A percentile compares a stretch with the other conserved stretches of the same genome.
Evolutionary conservation across 2,888 invertebrate genomes (phyloP).

Genomic region (Clostera curtula): DNA sequence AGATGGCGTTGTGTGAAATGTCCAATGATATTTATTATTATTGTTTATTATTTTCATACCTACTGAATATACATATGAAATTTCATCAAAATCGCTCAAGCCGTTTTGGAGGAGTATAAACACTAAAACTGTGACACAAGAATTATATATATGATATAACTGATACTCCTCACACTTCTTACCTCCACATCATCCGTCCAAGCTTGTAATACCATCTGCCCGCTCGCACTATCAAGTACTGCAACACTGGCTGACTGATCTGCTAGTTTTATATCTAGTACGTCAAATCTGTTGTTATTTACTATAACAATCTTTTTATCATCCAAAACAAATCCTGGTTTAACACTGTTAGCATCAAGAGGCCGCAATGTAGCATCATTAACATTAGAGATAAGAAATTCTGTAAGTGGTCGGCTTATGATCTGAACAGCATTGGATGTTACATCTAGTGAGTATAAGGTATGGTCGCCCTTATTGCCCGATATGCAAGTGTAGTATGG

Average conservation of each 20-base stretch:
- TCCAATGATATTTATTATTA: too few species aligned
- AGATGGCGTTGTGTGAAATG: too few species aligned
- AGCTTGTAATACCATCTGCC: constrained; percentile 45
- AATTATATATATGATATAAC: too few species aligned
- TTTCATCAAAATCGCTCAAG: too few species aligned
- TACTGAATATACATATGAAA: too few species aligned
- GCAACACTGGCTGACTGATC: constrained; percentile 45
- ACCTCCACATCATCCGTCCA: constrained; percentile 52
- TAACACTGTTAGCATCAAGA: constrained; percentile 40
- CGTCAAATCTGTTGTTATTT: constrained; percentile 42
- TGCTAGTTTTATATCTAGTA: constrained; percentile 30
- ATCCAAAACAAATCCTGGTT: constrained; percentile 55
- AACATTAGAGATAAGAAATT: constrained; percentile 28
- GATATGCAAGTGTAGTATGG: constrained; percentile 80
- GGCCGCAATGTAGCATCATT: constrained; percentile 33
- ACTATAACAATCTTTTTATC: constrained; percentile 52
- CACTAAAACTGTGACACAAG: too few species aligned
- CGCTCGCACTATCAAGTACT: constrained; percentile 43
- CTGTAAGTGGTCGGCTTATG: constrained; percentile 60
- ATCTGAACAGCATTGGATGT: constrained; percentile 65
- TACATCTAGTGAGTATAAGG: constrained; percentile 78
- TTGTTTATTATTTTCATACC: too few species aligned
- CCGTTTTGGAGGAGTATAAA: too few species aligned
- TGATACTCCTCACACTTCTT: constrained; percentile 1
- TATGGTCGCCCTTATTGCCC: constrained; percentile 51